Evolutionary conservation across 2,888 invertebrate genomes (phyloP).

Genomic region (Drosophila anomelani): DNA sequence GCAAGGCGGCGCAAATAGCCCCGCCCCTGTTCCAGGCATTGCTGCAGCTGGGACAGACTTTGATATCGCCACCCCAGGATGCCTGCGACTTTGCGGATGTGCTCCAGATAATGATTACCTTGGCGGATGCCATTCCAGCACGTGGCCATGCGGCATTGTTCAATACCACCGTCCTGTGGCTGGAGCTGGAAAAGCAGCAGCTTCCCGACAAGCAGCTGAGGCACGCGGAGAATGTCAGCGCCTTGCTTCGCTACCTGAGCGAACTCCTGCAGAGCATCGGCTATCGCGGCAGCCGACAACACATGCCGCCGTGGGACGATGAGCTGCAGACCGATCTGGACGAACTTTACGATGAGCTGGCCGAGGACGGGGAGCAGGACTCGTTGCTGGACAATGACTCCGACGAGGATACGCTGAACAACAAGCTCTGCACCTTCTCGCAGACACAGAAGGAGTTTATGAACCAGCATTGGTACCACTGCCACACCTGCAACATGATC

Average conservation of each 20-base stretch:
- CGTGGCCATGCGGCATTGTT: conserved; percentile 92
- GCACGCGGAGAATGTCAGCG: conserved; percentile 90
- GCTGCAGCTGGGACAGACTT: conserved; percentile 89
- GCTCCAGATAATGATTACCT: conserved; percentile 90
- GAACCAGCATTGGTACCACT: conserved; percentile 99
- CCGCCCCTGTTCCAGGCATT: conserved; percentile 89
- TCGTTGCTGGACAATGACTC: conserved; percentile 91
- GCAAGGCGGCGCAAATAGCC: conserved; percentile 74
- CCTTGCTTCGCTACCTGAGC: conserved; percentile 93
- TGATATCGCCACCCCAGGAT: conserved; percentile 88
- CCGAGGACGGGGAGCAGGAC: conserved; percentile 96
- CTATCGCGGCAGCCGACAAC: conserved; percentile 85
- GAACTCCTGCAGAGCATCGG: conserved; percentile 86
- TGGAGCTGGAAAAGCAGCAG: conserved; percentile 88
- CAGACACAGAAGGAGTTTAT: conserved; percentile 98
- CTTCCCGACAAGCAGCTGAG: conserved; percentile 80
- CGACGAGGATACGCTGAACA: conserved; percentile 84
- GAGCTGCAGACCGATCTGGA: conserved; percentile 91
- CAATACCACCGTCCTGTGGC: conserved; percentile 92
- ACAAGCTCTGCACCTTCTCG: conserved; percentile 97
- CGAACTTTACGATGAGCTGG: conserved; percentile 94
- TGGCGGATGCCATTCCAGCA: conserved; percentile 92
- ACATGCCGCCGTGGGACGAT: conserved; percentile 92
- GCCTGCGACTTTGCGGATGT: conserved; percentile 92
- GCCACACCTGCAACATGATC: conserved; percentile 99